Evolutionary conservation across 1,140 invertebrate genomes (phyloP).

Genomic region (Carposina sasakii): DNA sequence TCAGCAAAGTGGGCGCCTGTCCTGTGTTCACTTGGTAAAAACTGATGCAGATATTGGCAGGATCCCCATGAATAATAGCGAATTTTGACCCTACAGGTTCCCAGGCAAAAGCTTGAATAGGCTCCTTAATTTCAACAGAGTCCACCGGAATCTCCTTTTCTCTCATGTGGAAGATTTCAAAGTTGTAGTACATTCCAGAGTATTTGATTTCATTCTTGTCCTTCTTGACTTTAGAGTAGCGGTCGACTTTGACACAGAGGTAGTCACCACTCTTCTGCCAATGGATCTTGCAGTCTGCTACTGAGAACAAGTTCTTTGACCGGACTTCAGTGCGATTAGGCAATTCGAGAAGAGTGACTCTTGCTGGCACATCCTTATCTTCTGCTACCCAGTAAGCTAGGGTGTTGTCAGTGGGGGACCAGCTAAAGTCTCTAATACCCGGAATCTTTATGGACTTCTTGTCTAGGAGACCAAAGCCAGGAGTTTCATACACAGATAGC

Average conservation of each 20-base stretch:
- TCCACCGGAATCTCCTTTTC: conserved; percentile 99
- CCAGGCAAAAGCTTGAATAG: conserved; percentile 98
- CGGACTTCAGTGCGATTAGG: conserved; percentile 93
- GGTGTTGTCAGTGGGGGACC: conserved; percentile 97
- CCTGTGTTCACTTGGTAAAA: conserved; percentile 95
- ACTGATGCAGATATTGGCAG: conserved; percentile 89
- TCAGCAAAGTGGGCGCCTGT: conserved; percentile 88
- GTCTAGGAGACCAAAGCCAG: conserved; percentile 92
- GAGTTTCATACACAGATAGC: conserved; percentile 96
- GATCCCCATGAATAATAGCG: conserved; percentile 96
- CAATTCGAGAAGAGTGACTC: conserved; percentile 88
- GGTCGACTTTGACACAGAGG: conserved; percentile 97
- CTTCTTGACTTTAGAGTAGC: conserved; percentile 95
- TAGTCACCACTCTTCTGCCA: conserved; percentile 99
- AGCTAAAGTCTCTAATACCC: conserved; percentile 95
- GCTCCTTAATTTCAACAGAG: conserved; percentile 94
- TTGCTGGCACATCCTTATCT: conserved; percentile 91
- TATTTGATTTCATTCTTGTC: conserved; percentile 94
- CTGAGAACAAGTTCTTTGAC: conserved; percentile 97
- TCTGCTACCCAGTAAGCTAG: conserved; percentile 99
- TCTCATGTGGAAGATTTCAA: conserved; percentile 98
- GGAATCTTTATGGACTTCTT: conserved; percentile 96
- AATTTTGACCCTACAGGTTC: conserved; percentile 97
- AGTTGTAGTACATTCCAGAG: conserved; percentile 98
- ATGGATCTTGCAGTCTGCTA: conserved; percentile 98